phyloP scores from a whole-genome alignment of 1,140 invertebrate species.

The Saccostrea cuccullata region DNA sequence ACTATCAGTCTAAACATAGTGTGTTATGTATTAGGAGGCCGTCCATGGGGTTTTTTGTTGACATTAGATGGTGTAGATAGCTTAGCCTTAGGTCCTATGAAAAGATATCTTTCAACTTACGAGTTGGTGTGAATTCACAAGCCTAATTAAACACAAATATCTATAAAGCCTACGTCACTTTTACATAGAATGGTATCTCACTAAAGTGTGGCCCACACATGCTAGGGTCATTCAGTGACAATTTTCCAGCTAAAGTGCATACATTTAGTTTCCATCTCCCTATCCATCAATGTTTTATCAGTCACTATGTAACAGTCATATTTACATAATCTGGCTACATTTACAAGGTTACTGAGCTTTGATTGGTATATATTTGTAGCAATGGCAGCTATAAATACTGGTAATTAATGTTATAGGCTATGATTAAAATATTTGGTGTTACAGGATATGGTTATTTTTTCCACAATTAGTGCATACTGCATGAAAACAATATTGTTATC shows the following conservation, averaged over 20 bases:
- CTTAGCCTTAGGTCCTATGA: not conserved
- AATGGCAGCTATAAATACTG: not conserved
- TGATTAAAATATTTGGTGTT: too few species aligned
- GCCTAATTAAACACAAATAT: not conserved
- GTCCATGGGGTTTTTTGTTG: not conserved
- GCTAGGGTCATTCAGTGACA: not conserved
- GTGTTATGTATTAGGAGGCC: not conserved
- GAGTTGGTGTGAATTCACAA: not conserved
- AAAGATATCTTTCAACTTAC: not conserved
- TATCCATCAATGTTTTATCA: slow-evolving; percentile 15
- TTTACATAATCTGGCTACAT: not conserved
- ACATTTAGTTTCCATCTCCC: not conserved
- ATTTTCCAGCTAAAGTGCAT: not conserved
- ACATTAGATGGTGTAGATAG: slow-evolving; percentile 1
- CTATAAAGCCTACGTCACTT: not conserved
- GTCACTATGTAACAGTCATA: not conserved
- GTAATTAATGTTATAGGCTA: too few species aligned
- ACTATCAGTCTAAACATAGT: slow-evolving; percentile 1
- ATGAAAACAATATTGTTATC: not conserved
- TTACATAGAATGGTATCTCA: not conserved
- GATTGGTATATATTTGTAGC: not conserved
- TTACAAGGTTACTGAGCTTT: not conserved
- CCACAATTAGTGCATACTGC: not conserved
- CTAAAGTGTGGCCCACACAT: not conserved
- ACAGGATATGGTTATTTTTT: not conserved